phyloP scores from a whole-genome alignment of 2,888 invertebrate species.

The Drosophila rellima region DNA sequence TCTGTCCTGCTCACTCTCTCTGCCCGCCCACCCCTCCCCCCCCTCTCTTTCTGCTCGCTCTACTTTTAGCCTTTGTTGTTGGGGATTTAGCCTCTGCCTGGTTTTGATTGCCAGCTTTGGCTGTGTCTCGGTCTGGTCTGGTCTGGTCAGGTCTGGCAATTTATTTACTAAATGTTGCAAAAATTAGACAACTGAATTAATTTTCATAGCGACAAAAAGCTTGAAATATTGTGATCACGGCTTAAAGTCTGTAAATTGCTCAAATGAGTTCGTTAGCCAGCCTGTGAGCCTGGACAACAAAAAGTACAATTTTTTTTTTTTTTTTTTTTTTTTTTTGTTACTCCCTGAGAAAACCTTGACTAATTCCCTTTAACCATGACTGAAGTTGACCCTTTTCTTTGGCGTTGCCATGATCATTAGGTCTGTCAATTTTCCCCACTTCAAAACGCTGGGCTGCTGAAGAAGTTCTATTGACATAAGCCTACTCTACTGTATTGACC shows the following conservation, averaged over 20 bases:
- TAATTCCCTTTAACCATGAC: conserved; percentile 44
- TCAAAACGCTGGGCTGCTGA: conserved; percentile 73
- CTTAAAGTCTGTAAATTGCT: conserved; percentile 51
- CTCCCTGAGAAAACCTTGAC: conserved; percentile 44
- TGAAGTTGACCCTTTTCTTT: conserved; percentile 20
- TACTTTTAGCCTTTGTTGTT: conserved; percentile 29
- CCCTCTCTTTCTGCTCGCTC: neutral
- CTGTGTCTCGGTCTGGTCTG: conserved; percentile 8
- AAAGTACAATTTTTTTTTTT: no score
- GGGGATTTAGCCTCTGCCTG: conserved; percentile 49
- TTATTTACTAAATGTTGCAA: conserved; percentile 75
- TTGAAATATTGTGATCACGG: conserved; percentile 74
- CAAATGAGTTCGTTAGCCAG: conserved; percentile 70
- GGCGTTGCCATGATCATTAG: conserved; percentile 65
- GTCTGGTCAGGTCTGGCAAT: conserved; percentile 42
- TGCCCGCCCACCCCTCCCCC: no score
- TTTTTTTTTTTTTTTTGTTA: no score
- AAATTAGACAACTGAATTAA: conserved; percentile 82
- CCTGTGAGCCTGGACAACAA: neutral
- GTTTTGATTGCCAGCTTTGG: conserved; percentile 35
- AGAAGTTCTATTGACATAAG: conserved; percentile 79
- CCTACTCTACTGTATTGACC: conserved; percentile 41
- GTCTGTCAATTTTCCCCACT: conserved; percentile 72
- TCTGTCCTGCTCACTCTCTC: neutral
- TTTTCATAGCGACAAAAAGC: conserved; percentile 79